Base-by-base conservation (phyloP, 1,140 invertebrate genomes). In the Acarapis woodi region DNA sequence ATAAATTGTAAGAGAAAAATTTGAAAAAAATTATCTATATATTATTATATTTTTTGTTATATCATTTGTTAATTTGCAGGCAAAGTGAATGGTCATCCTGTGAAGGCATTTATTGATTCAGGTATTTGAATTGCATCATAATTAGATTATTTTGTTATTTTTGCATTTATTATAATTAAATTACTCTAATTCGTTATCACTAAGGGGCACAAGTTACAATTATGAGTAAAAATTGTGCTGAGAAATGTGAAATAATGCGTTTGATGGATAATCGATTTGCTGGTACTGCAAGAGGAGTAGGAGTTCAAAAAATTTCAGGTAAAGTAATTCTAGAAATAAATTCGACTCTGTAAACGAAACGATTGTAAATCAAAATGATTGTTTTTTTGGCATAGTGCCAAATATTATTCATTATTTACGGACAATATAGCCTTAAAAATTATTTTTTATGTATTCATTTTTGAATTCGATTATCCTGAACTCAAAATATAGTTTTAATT, bases 101-200 rank as follows among this genome's bases (percentile, higher is more conserved):
- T 94, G 0, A 93, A 93, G 60, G 87, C 88, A 4, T 96, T 96
- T 56, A 87, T 96, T 42, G 87, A 96, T 59, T 93, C 83, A 44
- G 73, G 73, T n/a, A n/a, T n/a, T n/a, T n/a, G n/a, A n/a, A n/a
- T n/a, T n/a, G n/a, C n/a, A n/a, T n/a, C n/a, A n/a, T n/a, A n/a
- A n/a, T n/a, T n/a, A n/a, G n/a, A n/a, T n/a, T n/a, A n/a, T 72
- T 56, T 32, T 9, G 9, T 9, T 32, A 32, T 9, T 12, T 18
- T 2, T 32, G 10, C 31, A 8, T 16, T 12, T 12, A 32, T 41
- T 28, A 38, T 40, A 21, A 32, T 48, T 20, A 46, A 71, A 77
- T 78, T n/a, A n/a, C n/a, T n/a, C n/a, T n/a, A n/a, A n/a, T n/a
- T n/a, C n/a, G n/a, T n/a, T n/a, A n/a, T n/a, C n/a, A n/a, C n/a